Base-by-base conservation (phyloP, 92 coral and sea anemone genomes). In the Virgularia gustaviana region DNA sequence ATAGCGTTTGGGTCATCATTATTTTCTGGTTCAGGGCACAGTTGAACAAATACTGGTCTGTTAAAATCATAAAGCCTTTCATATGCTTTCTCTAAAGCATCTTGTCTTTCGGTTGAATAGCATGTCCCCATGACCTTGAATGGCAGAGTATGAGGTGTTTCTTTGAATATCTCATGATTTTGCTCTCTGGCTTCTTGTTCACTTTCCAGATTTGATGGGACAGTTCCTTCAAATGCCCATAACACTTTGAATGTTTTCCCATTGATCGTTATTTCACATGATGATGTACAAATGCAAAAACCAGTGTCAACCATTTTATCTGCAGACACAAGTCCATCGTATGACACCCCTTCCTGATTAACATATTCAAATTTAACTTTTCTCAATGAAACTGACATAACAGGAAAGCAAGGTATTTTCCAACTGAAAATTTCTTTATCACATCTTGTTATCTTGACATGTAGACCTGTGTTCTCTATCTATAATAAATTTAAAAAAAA, bases 351-450 rank as follows among this genome's bases (percentile, higher is more conserved):
- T 57, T 57, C 23, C 11, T 57, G 38, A 25, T 57, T 57, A 57
- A 57, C 2, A 20, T 57, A 25, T 24, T 57, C 45, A 39, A 39
- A 39, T 39, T 15, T 39, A 15, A 39, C 45, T 15, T 39, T 39
- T 8, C 45, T 8, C 45, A 39, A 15, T 39, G 15, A 35, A 33
- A 63, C 70, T 15, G 70, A 63, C 70, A 63, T 63, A 63, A 63
- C 70, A 63, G 70, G 70, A 63, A 63, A 63, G 23, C 70, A 63
- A 63, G 70, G 70, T 35, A 63, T 63, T 63, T 63, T 63, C 70
- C 70, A 63, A 63, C 70, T 63, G 70, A 63, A 63, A 63, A 34
- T 63, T 37, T 63, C 51, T 37, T 37, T 28, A 33, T 63, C 49
- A 37, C 70, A 63, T 33, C 70, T 63, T 63, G 70, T 63, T 63